Percentiles rank a stretch among this genome's conserved stretches.
Conservation (phyloP, 2,113 vertebrate species). For the Leucopsar rothschildi region DNA sequence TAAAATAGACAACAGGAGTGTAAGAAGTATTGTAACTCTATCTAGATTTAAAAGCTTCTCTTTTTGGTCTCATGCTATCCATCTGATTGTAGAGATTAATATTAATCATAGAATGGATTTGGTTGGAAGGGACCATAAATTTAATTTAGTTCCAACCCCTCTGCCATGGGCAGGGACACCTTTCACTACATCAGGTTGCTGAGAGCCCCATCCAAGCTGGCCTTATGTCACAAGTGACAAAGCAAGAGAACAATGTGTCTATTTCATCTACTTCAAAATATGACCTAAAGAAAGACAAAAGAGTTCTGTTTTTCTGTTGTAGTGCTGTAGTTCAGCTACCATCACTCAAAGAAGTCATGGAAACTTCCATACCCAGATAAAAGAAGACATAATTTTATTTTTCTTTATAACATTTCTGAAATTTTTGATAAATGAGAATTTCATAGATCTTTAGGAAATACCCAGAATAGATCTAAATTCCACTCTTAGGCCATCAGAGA, state of each 20-base stretch:
- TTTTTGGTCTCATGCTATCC: not conserved
- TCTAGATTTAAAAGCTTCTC: not conserved
- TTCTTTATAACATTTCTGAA: not conserved
- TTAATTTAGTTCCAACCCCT: fast-evolving
- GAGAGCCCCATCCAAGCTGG: not conserved
- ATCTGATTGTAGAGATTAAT: not conserved
- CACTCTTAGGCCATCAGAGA: not conserved
- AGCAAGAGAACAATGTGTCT: not conserved
- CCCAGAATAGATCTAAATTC: not conserved
- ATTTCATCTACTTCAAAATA: not conserved
- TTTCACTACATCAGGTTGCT: not conserved
- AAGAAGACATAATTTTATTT: not conserved
- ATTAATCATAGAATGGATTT: not conserved
- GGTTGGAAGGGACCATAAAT: not conserved
- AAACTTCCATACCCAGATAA: not conserved
- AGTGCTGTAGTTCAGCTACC: not conserved
- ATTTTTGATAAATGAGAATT: not conserved
- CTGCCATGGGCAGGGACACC: fast-evolving
- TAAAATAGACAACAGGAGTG: not conserved
- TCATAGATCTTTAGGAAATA: not conserved
- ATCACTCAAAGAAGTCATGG: not conserved
- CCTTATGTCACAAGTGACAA: not conserved
- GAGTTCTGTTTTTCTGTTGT: not conserved
- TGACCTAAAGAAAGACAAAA: not conserved
- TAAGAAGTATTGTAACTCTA: not conserved